These are phyloP conservation scores for Laspeyria flexula DNA, from an alignment of 2,888 invertebrate species.

Conservation along the genomic window DNA sequence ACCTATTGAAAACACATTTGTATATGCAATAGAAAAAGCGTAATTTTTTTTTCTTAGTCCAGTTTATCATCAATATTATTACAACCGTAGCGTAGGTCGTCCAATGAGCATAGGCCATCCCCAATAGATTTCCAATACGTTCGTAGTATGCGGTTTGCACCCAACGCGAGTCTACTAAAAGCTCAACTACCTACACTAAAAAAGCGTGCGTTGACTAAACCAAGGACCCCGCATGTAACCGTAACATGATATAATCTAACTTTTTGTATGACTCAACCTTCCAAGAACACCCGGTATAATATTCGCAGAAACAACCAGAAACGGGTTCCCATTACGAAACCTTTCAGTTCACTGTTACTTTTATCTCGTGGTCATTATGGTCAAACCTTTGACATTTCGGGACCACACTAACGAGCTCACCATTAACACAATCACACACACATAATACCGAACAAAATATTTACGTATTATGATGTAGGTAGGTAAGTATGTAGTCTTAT, in stretches of 20 bases:
- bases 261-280: neutral
- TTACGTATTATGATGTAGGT: constrained; percentile 3
- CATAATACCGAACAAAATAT: neutral
- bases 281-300: neutral
- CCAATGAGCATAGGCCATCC: no score
- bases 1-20: no score
- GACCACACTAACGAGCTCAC: constrained; percentile 42
- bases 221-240: no score
- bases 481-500: constrained; percentile 29
- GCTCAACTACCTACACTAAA: no score
- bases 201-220: no score
- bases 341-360: constrained; percentile 25
- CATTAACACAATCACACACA: constrained; percentile 41
- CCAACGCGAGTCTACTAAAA: no score
- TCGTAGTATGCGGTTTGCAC: no score
- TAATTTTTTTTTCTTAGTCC: no score
- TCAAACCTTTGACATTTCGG: constrained; percentile 52
- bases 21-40: no score
- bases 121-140: no score
- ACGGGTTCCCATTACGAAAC: constrained; percentile 3
- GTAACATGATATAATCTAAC: neutral
- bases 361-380: constrained; percentile 18
- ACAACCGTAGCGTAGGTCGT: no score
- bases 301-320: constrained; percentile 9
- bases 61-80: no score